These are phyloP conservation scores for Trinorchestia longiramus DNA, from an alignment of 1,140 invertebrate species.

Conservation along the genomic window DNA sequence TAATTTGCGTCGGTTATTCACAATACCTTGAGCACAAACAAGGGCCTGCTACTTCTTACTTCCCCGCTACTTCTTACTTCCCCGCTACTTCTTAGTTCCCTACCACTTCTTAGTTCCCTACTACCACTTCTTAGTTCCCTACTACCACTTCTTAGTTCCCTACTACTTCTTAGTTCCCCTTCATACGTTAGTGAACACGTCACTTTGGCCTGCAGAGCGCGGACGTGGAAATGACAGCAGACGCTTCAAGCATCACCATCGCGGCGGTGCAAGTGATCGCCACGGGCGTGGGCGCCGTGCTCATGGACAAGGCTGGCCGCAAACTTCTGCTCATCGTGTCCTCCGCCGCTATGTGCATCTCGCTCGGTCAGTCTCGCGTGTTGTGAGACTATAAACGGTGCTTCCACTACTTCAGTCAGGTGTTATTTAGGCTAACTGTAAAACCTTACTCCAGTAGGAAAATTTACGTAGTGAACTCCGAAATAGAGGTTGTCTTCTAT, in stretches of 20 bases:
- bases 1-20: not conserved
- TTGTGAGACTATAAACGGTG: not conserved
- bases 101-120: not conserved
- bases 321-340: conserved; percentile 68
- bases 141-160: no score
- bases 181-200: not conserved
- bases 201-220: not conserved
- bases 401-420: not conserved
- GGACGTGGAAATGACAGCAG: not conserved
- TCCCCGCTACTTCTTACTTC: not conserved
- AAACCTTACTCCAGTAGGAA: no score
- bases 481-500: no score
- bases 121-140: not conserved
- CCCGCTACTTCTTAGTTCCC: not conserved
- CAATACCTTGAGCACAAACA: not conserved
- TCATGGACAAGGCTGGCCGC: conserved; percentile 69
- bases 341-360: conserved; percentile 77
- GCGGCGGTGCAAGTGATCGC: conserved; percentile 71
- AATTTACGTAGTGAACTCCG: no score
- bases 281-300: conserved; percentile 69
- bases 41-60: not conserved
- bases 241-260: conserved; percentile 69
- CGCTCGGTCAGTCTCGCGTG: conserved; percentile 67
- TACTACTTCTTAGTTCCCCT: not conserved
- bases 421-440: no score